Conservation (phyloP, 2,113 vertebrate genomes). For the Monopterus albus region DNA sequence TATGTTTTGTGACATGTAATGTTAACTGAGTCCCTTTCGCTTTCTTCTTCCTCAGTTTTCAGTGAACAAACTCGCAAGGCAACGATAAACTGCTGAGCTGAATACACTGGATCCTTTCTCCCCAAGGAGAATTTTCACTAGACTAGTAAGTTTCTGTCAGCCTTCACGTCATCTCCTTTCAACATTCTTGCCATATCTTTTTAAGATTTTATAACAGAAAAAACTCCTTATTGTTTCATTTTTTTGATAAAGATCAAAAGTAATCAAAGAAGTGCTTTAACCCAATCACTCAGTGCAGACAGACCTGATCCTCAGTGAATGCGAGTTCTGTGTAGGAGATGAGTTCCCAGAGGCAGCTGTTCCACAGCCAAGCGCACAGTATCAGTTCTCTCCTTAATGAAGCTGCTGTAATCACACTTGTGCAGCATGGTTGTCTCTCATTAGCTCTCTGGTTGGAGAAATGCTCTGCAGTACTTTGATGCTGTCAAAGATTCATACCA, state of each 20-base stretch:
- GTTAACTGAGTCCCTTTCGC: conserved; percentile 48
- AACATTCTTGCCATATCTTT: conserved; percentile 28
- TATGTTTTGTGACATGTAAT: conserved; percentile 50
- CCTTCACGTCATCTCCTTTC: conserved; percentile 38
- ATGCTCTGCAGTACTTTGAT: conserved; percentile 74
- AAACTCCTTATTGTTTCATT: conserved; percentile 22
- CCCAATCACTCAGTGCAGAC: conserved; percentile 55
- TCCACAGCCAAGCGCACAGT: conserved; percentile 10
- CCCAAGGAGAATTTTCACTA: conserved; percentile 27
- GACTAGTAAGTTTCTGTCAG: conserved; percentile 27
- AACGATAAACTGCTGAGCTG: conserved; percentile 40
- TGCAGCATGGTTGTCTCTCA: conserved; percentile 73
- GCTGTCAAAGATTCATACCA: conserved; percentile 76
- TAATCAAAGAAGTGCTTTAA: conserved; percentile 50
- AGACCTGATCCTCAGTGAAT: conserved; percentile 59
- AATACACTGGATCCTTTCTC: conserved; percentile 19
- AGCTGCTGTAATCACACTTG: conserved; percentile 69
- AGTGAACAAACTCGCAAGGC: conserved; percentile 41
- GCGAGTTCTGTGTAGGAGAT: conserved; percentile 50
- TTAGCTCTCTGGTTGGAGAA: conserved; percentile 67
- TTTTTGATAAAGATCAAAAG: conserved; percentile 58
- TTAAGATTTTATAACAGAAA: conserved; percentile 41
- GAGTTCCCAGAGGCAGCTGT: conserved; percentile 55
- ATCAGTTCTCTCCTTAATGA: conserved; percentile 62
- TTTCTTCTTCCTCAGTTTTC: conserved; percentile 37